These are phyloP conservation scores for Zoanthus sansibaricus DNA, from an alignment of 92 coral and sea anemone genomes.

Conservation along the genomic window DNA sequence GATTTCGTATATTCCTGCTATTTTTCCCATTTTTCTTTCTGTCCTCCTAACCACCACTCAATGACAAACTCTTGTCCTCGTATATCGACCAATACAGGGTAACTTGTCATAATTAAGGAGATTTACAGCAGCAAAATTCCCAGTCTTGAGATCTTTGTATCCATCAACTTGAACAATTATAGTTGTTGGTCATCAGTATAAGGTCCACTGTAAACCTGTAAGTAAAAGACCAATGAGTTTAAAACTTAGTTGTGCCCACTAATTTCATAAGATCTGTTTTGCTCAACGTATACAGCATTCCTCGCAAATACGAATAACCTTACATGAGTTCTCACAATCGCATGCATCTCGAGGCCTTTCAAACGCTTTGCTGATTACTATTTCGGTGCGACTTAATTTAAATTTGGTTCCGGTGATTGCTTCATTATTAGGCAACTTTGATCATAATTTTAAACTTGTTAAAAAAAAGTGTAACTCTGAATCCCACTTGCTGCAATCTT, in stretches of 20 bases:
- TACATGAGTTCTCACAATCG: no score
- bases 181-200: slow-evolving; percentile 22
- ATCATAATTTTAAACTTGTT: no score
- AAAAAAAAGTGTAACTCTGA: no score
- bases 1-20: background rate
- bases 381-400: no score
- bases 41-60: slow-evolving; percentile 23
- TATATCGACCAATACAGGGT: slow-evolving; percentile 41
- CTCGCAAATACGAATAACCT: no score
- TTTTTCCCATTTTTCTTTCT: slow-evolving; percentile 30
- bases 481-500: no score
- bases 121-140: slow-evolving; percentile 35
- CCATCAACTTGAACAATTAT: background rate
- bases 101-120: slow-evolving; percentile 29
- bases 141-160: background rate
- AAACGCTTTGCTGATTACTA: no score
- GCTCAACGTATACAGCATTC: background rate
- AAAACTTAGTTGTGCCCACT: background rate
- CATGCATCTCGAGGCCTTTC: no score
- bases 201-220: slow-evolving; percentile 46
- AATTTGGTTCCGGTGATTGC: no score
- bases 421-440: no score
- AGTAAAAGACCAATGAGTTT: background rate
- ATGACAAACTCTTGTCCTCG: slow-evolving; percentile 10
- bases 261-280: background rate